Evolutionary conservation across 2,113 vertebrate species (phyloP), one percentile per base, ranked within the genome.

Genomic region (Brachionichthys hirsutus): DNA sequence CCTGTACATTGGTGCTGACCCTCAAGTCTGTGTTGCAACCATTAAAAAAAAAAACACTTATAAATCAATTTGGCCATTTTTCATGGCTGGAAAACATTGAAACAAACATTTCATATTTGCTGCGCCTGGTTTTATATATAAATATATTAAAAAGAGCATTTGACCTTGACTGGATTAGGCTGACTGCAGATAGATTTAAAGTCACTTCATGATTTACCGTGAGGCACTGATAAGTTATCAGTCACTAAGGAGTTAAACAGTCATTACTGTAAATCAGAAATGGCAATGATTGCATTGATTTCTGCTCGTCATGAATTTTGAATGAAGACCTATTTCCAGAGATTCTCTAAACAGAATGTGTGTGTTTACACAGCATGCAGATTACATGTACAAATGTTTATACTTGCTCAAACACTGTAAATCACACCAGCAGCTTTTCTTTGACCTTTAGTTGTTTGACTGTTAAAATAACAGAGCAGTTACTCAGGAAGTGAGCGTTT

Each of bases 401-500:
- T 64, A 40, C 10, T 73, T 55, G 13, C 54, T 44, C 6, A 36
- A 45, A 36, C 48, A 62, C 40, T 68, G 66, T 70, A 12, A 34
- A 36, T 24, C 50, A 53, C 22, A 49, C 8, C 8, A 35, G 44
- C 14, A 62, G 42, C 30, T 55, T 54, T 65, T 55, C 20, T 36
- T 36, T 19, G 41, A 73, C 4, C 8, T 20, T 15, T 41, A 9
- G 16, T 48, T 38, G 19, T 50, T 65, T 0, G 16, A 44, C 14
- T 12, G 45, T 20, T n/a, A 20, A 38, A 36, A 61, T 49, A 54
- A 62, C 43, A 67, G 56, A 62, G 35, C 47, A 55, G 42, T 60
- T 38, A 75, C 80, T 86, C 87, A 86, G 87, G 85, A 82, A 84
- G 56, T 61, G 14, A 66, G 16, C 12, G 9, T 70, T 67, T 70